Base-by-base conservation (phyloP, 2,113 vertebrate genomes). In the Athene cunicularia region DNA sequence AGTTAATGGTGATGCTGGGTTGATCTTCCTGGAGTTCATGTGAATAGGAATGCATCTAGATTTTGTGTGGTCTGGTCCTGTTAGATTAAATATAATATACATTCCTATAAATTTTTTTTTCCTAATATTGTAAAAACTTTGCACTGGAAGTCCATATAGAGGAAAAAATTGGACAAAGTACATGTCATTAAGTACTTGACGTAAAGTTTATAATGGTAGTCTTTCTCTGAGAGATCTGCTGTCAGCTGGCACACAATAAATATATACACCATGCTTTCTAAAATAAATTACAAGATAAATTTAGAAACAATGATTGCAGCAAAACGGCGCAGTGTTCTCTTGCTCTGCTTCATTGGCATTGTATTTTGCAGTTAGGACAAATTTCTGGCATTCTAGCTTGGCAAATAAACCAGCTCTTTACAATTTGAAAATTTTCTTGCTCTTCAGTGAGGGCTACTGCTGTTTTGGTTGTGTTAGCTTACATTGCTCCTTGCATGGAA, bases 271-370 rank as follows among this genome's bases (percentile, higher is more conserved):
- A 30, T 37, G 84, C 80, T 85, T 91, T 80, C 64, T 89, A 33
- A 95, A 94, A 82, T 71, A 80, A 93, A 83, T 77, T 30, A 26
- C 50, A 67, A 20, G 73, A 80, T 83, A 92, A 92, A 95, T 93
- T 96, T 94, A 90, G 96, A 81, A 95, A 73, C 86, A 68, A 30
- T 70, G 59, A 60, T 41, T 89, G 41, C 80, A 59, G 88, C 63
- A 74, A 63, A 92, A 35, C 0, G 0, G 14, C 26, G 39, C 60
- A 37, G 49, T 33, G 27, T 94, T 96, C 81, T 59, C 73, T 84
- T 81, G 56, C 70, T 87, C 39, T 68, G 55, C 47, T 22, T 68
- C 4, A 0, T 62, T 72, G 50, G 22, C 68, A 17, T 72, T 87
- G 49, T 91, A 8, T 80, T 85, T 88, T 95, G 74, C 91, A 90